phyloP scores from a whole-genome alignment of 2,113 vertebrate species.

The Daboia siamensis region DNA sequence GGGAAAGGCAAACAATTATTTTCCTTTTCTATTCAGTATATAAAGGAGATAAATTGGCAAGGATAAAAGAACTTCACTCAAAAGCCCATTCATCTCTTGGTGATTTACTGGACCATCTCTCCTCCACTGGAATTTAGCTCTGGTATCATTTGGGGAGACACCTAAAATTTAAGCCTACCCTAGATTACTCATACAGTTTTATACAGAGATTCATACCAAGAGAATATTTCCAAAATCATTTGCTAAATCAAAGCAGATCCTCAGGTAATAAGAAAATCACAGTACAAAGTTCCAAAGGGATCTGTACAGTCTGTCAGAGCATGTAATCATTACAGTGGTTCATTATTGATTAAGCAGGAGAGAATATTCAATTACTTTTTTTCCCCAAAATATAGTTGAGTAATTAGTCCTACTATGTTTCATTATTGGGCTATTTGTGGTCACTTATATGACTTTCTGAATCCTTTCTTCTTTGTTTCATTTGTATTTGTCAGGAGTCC shows the following conservation, averaged over 20 bases:
- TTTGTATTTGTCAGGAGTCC: not conserved
- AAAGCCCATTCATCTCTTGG: not conserved
- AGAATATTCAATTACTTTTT: not conserved
- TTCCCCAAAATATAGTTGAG: not conserved
- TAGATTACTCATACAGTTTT: not conserved
- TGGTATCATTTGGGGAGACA: not conserved
- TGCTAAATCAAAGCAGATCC: slow-evolving; percentile 4
- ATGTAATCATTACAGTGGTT: not conserved
- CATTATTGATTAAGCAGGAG: not conserved
- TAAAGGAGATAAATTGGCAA: slow-evolving; percentile 5
- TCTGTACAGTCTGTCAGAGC: not conserved
- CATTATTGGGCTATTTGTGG: not conserved
- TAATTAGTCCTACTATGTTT: not conserved
- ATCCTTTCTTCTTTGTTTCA: not conserved
- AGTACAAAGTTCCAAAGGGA: not conserved
- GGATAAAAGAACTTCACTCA: slow-evolving; percentile 6
- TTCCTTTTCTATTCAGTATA: slow-evolving; percentile 1
- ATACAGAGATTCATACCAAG: slow-evolving; percentile 6
- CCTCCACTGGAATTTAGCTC: not conserved
- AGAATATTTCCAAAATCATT: slow-evolving; percentile 16
- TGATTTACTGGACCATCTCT: not conserved
- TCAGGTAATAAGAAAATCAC: slow-evolving; percentile 25
- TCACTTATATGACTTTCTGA: fast-evolving
- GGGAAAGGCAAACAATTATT: not conserved
- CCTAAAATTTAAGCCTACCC: not conserved